Percentiles rank a stretch among this genome's conserved stretches.
Conservation (phyloP, 92 coral and sea anemone genomes). For the Pocillopora meandrina region DNA sequence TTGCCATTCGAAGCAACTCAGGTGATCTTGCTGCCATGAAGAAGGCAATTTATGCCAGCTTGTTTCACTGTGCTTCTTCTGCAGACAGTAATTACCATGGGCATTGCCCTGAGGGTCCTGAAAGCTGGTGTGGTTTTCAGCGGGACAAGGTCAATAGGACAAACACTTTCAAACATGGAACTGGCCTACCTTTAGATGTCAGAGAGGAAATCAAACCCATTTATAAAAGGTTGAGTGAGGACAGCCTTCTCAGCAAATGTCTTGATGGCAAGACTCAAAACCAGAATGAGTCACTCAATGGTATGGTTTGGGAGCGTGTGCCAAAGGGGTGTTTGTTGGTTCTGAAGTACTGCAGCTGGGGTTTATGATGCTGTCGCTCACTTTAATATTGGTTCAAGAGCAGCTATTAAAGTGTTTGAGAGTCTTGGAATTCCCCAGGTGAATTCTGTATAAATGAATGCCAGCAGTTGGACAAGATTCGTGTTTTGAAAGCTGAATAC, state of each 20-base stretch:
- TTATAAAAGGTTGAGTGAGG: conserved; percentile 55
- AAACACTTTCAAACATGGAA: conserved; percentile 47
- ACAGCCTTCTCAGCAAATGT: conserved; percentile 49
- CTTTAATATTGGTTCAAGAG: conserved; percentile 54
- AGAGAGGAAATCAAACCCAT: conserved; percentile 44
- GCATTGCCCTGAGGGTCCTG: conserved; percentile 59
- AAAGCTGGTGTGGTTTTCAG: conserved; percentile 60
- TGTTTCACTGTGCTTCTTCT: conserved; percentile 63
- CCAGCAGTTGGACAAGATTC: conserved; percentile 21
- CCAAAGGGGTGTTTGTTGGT: conserved; percentile 50
- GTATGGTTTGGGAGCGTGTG: conserved; percentile 61
- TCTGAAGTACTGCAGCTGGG: conserved; percentile 53
- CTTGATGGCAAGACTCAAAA: conserved; percentile 69
- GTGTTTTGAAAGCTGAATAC: conserved; percentile 36
- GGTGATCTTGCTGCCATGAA: conserved; percentile 58
- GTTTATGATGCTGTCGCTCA: conserved; percentile 65
- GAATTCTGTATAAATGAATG: conserved; percentile 51
- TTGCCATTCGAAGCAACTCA: conserved; percentile 63
- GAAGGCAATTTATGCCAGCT: conserved; percentile 47
- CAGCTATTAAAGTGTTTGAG: conserved; percentile 47
- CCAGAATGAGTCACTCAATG: conserved; percentile 58
- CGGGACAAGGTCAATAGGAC: conserved; percentile 36
- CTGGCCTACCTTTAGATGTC: conserved; percentile 46
- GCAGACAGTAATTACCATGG: conserved; percentile 28
- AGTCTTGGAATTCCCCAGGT: conserved; percentile 47